Evolutionary conservation across 2,888 invertebrate genomes (phyloP).

Genomic region (Trisateles emortualis): DNA sequence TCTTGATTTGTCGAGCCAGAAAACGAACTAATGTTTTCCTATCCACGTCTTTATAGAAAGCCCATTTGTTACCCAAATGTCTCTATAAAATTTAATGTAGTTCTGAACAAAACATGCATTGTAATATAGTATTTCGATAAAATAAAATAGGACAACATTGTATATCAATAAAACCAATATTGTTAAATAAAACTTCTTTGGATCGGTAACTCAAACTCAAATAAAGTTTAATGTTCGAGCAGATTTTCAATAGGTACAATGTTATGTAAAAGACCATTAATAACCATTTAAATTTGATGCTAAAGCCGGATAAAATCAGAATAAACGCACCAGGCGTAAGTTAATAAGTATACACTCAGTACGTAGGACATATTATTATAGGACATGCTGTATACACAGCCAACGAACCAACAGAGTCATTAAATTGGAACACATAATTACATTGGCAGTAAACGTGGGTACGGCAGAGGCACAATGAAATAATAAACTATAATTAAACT

Average conservation of each 20-base stretch:
- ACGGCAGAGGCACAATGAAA: conserved; percentile 20
- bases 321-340: neutral
- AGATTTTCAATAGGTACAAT: neutral
- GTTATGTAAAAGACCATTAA: too few species aligned
- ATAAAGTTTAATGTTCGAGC: neutral
- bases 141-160: conserved; percentile 15
- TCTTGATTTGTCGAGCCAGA: conserved; percentile 73
- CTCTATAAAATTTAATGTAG: conserved; percentile 66
- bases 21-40: conserved; percentile 63
- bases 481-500: conserved; percentile 43
- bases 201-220: neutral
- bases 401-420: conserved; percentile 26
- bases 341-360: neutral
- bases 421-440: conserved; percentile 41
- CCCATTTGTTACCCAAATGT: conserved; percentile 67
- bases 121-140: conserved; percentile 34
- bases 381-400: conserved; percentile 3
- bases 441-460: conserved; percentile 23
- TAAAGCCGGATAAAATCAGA: neutral
- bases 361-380: neutral
- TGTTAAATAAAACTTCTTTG: neutral
- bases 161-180: neutral
- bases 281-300: neutral
- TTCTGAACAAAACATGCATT: conserved; percentile 26
- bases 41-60: conserved; percentile 60